Evolutionary conservation across 2,888 invertebrate genomes (phyloP).

Genomic region (Apamea epomidion): DNA sequence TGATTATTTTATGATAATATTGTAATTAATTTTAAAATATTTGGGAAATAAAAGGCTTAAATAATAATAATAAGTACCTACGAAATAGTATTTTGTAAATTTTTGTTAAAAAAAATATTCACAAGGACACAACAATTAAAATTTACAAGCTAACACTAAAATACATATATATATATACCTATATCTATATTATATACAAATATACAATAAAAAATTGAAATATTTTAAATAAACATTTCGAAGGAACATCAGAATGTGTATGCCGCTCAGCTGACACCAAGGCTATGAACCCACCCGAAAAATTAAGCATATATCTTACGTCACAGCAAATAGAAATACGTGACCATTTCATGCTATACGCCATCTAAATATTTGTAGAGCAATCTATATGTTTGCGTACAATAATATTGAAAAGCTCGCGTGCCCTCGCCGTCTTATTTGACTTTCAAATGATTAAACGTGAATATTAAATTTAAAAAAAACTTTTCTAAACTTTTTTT

Average conservation of each 20-base stretch:
- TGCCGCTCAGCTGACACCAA: neutral
- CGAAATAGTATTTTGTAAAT: too few relatives aligned
- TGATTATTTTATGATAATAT: too few relatives aligned
- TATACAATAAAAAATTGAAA: too few relatives aligned
- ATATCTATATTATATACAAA: too few relatives aligned
- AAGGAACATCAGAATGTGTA: neutral
- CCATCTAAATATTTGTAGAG: constrained; percentile 74
- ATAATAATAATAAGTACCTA: too few relatives aligned
- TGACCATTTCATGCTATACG: constrained; percentile 69
- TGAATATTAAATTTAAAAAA: constrained; percentile 59
- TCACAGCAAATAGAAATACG: constrained; percentile 61
- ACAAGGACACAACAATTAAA: too few relatives aligned
- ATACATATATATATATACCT: too few relatives aligned
- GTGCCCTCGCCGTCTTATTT: constrained; percentile 73
- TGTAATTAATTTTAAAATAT: too few relatives aligned
- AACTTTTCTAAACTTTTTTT: constrained; percentile 8
- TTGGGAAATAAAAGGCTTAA: too few relatives aligned
- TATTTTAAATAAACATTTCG: neutral
- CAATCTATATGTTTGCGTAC: constrained; percentile 72
- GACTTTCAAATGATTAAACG: constrained; percentile 71
- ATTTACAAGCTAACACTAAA: too few relatives aligned
- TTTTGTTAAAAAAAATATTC: too few relatives aligned
- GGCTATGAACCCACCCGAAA: constrained; percentile 18
- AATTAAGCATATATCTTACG: constrained; percentile 55
- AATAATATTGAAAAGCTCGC: constrained; percentile 71